Base-by-base conservation (phyloP, 2,113 vertebrate genomes). In the Mesitornis unicolor region DNA sequence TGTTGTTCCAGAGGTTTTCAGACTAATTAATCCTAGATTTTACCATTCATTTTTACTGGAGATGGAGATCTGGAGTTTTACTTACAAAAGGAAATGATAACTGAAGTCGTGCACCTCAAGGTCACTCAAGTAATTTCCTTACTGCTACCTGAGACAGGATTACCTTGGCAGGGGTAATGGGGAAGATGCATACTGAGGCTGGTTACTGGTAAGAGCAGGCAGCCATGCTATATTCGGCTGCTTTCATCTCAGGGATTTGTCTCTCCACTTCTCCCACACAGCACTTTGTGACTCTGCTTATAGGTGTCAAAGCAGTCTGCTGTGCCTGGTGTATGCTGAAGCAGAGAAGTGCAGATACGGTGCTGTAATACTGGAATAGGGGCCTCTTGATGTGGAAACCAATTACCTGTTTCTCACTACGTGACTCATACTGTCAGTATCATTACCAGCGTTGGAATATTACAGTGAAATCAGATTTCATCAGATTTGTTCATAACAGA, bases 351-450 rank as follows among this genome's bases (percentile, higher is more conserved):
- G n/a, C 42, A 47, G 42, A 31, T 50, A 38, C 1, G 6, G 9
- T 68, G 35, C 5, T 51, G 10, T 24, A 43, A 13, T 64, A 16
- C 14, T n/a, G 45, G 21, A 63, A 48, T 1, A 82, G 40, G 11
- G 43, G 6, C 14, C 45, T 76, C 6, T 1, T 7, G 16, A 3
- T 61, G 31, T 36, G 61, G 65, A 28, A 91, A 16, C 13, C 38
- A 42, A 17, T 67, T 36, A n/a, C 0, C 0, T 18, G 6, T 65
- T 59, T 68, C 57, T 83, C 3, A 21, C 33, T 25, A 1, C 1
- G 1, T 63, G 43, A n/a, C 43, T 60, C 31, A 19, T 87, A 22
- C 0, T 76, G 28, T 59, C 38, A 31, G 42, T 81, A 20, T 82
- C 69, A 10, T 78, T 76, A 22, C 21, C 5, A 8, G 17, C 26